A percentile compares a stretch with the other conserved stretches of the same genome.
These are phyloP conservation scores for Entomobrya multifasciata DNA, from an alignment of 2,888 invertebrate genomes.

Conservation along the genomic window DNA sequence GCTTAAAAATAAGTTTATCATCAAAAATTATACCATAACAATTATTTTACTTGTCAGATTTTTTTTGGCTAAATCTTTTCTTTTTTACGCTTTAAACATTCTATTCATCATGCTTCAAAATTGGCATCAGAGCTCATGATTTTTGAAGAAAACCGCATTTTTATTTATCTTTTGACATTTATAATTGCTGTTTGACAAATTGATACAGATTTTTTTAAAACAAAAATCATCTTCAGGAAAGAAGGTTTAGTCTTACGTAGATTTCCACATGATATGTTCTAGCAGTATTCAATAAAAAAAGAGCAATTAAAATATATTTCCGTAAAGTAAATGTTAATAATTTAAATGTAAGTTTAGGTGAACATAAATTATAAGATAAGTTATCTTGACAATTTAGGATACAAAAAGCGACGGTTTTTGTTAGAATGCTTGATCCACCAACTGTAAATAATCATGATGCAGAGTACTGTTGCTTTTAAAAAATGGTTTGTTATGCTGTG, in stretches of 20 bases:
- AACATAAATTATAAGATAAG: constrained; percentile 4
- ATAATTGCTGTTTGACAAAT: no score
- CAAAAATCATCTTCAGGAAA: no score
- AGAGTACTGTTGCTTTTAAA: constrained; percentile 65
- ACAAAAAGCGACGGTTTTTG: constrained; percentile 58
- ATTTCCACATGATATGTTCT: constrained; percentile 29
- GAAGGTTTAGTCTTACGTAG: neutral
- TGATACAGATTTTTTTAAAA: no score
- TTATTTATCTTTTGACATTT: no score
- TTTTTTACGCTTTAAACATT: no score
- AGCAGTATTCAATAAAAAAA: constrained; percentile 46
- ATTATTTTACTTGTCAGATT: no score
- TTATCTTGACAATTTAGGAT: constrained; percentile 6
- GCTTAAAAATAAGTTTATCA: no score
- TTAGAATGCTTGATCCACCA: constrained; percentile 48
- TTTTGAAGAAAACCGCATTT: no score
- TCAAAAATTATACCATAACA: no score
- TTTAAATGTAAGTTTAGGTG: neutral
- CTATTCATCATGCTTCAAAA: no score
- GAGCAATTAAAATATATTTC: constrained; percentile 12
- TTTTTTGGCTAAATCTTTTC: no score
- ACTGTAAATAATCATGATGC: constrained; percentile 60
- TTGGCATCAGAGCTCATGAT: no score
- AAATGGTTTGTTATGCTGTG: neutral
- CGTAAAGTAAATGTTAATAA: neutral